A percentile compares a stretch with the other conserved stretches of the same genome.
These are phyloP conservation scores for Heteromyza rotundicornis DNA, from an alignment of 2,888 invertebrate genomes.

Conservation along the genomic window DNA sequence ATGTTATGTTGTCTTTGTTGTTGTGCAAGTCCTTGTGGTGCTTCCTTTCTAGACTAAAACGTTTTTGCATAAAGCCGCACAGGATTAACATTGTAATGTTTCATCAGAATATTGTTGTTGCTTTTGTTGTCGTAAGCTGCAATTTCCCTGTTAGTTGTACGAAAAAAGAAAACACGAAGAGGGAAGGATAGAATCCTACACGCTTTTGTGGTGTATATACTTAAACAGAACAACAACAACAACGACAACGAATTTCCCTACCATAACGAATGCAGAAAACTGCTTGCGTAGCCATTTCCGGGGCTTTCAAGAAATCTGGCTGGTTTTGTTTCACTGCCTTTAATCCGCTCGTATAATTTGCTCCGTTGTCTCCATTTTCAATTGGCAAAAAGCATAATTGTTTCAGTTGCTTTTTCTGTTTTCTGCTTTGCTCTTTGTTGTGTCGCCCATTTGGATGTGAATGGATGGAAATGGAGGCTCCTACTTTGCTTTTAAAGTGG, in stretches of 20 bases:
- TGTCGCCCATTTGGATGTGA: no score
- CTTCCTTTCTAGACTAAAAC: not conserved
- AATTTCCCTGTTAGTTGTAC: not conserved
- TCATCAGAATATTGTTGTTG: not conserved
- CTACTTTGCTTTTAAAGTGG: no score
- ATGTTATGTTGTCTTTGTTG: not conserved
- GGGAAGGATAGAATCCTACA: no score
- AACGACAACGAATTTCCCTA: not conserved
- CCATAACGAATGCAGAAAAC: not conserved
- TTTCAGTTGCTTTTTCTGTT: not conserved
- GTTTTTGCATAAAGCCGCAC: not conserved
- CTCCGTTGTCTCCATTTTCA: not conserved
- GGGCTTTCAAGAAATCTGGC: not conserved
- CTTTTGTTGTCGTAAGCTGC: not conserved
- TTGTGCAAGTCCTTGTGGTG: not conserved
- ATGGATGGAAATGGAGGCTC: no score
- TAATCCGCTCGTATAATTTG: not conserved
- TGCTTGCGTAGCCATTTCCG: not conserved
- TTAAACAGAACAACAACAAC: no score
- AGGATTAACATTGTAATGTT: not conserved
- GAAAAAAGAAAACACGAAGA: not conserved
- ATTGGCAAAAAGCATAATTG: conserved; percentile 5
- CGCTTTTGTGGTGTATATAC: no score
- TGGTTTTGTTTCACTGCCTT: not conserved
- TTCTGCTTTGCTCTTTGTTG: no score